Base-by-base conservation (phyloP, 2,797 vertebrate genomes). In the Falco cherrug region DNA sequence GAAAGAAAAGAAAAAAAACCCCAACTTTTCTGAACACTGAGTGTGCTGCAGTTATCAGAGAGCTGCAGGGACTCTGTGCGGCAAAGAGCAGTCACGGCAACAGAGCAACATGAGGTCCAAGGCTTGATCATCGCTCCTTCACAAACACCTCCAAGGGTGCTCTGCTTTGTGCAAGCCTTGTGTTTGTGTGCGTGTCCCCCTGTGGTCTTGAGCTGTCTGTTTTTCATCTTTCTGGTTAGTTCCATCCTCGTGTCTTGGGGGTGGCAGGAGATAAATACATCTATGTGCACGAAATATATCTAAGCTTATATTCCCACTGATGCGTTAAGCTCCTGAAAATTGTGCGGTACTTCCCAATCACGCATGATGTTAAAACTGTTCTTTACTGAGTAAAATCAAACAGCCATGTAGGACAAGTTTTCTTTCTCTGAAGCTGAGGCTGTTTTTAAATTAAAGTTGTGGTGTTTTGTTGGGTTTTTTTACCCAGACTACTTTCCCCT, bases 41-140 rank as follows among this genome's bases (percentile, higher is more conserved):
- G 25, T 1, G 0, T 1, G 3, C 53, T 35, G 41, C 41, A 7
- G 24, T 53, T 64, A 51, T 10, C 56, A 1, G 6, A 37, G 25
- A 71, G 69, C 84, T 71, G 53, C 64, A 35, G 39, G 50, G 45
- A 29, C 37, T 77, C 54, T 7, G 5, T 26, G 35, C 35, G 47
- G 53, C 29, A 33, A 50, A 43, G 68, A 59, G 69, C 84, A 45
- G 45, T 39, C 79, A 41, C 35, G 37, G 61, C 56, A 54, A 43
- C 20, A 45, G 59, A 67, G n/a, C 59, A 64, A 28, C 35, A 8
- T 25, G 33, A 67, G 48, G 47, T 67, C 57, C 2, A 4, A 75
- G 29, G 63, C 35, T 78, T 75, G 76, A 45, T 82, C 5, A 3
- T 61, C 33, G 29, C 47, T 94, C 37, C 43, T 77, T 67, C 43